Percentiles rank a stretch among this genome's conserved stretches.
Evolutionary conservation across 2,797 vertebrate species (phyloP).

Genomic region (Poeciliopsis presidionis): DNA sequence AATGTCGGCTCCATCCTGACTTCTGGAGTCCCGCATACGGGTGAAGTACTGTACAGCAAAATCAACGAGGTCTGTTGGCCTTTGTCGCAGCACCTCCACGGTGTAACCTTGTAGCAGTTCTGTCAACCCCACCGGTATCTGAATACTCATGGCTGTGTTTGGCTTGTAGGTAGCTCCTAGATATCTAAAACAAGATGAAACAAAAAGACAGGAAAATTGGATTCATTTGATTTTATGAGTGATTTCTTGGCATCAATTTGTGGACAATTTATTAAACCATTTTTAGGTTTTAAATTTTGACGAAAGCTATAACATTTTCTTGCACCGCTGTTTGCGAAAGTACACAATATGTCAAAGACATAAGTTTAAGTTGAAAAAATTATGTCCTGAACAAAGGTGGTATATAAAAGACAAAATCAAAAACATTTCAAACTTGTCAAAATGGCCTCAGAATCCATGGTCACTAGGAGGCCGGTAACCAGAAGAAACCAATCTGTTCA

Average conservation of each 20-base stretch:
- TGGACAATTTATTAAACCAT: neutral
- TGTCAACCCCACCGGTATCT: conserved; percentile 94
- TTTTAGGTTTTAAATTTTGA: neutral
- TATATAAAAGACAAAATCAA: neutral
- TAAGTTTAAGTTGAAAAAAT: neutral
- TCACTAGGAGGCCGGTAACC: neutral
- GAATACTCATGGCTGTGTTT: conserved; percentile 91
- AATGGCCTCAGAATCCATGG: neutral
- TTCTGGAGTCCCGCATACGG: conserved; percentile 87
- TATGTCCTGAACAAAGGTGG: neutral
- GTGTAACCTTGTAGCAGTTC: conserved; percentile 98
- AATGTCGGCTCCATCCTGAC: conserved; percentile 79
- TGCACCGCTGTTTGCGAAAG: neutral
- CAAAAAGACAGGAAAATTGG: conserved; percentile 6
- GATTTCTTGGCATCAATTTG: neutral
- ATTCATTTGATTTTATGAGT: conserved; percentile 11
- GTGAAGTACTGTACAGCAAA: conserved; percentile 96
- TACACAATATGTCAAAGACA: neutral
- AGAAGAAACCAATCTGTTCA: neutral
- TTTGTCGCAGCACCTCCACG: conserved; percentile 94
- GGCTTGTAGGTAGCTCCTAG: conserved; percentile 52
- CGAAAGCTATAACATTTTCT: neutral
- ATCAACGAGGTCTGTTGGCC: conserved; percentile 92
- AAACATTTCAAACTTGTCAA: neutral
- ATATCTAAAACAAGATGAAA: conserved; percentile 38